Evolutionary conservation across 2,888 invertebrate species (phyloP).

Genomic region (Drosophila kanekoi): DNA sequence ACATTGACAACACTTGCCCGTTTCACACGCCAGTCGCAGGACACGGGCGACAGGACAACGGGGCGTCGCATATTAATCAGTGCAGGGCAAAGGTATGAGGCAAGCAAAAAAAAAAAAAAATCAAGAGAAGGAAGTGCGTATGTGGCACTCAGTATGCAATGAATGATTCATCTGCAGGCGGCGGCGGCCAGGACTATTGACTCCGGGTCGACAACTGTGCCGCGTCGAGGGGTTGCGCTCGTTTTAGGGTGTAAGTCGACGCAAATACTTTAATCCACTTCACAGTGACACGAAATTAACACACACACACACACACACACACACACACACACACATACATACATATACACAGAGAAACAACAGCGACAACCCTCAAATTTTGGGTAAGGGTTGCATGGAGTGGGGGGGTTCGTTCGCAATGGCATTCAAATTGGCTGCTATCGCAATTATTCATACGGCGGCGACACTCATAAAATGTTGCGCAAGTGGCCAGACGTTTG

Average conservation of each 20-base stretch:
- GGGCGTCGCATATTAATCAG: conserved; percentile 77
- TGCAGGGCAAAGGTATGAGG: conserved; percentile 22
- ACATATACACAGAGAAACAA: conserved; percentile 6
- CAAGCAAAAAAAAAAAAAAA: conserved; percentile 14
- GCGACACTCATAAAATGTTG: conserved; percentile 80
- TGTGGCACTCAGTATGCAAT: conserved; percentile 27
- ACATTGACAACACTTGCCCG: conserved; percentile 71
- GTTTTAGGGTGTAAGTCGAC: conserved; percentile 77
- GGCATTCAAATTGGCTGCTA: conserved; percentile 81
- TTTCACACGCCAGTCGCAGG: conserved; percentile 68
- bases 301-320: conserved; percentile 25
- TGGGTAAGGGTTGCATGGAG: conserved; percentile 13
- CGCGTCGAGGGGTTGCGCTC: conserved; percentile 62
- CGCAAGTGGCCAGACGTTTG: conserved; percentile 59
- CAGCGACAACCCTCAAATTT: conserved; percentile 52
- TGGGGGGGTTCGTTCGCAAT: conserved; percentile 7
- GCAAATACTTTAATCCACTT: conserved; percentile 82
- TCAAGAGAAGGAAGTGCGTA: conserved; percentile 39
- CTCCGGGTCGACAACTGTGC: conserved; percentile 31
- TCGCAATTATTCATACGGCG: conserved; percentile 82
- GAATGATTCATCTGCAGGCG: conserved; percentile 53
- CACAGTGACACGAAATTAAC: conserved; percentile 78
- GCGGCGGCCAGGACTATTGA: conserved; percentile 30
- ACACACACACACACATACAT: conserved; percentile 7
- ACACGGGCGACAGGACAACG: conserved; percentile 37